Conservation (phyloP, 2,113 vertebrate genomes). For the Abramis brama region DNA sequence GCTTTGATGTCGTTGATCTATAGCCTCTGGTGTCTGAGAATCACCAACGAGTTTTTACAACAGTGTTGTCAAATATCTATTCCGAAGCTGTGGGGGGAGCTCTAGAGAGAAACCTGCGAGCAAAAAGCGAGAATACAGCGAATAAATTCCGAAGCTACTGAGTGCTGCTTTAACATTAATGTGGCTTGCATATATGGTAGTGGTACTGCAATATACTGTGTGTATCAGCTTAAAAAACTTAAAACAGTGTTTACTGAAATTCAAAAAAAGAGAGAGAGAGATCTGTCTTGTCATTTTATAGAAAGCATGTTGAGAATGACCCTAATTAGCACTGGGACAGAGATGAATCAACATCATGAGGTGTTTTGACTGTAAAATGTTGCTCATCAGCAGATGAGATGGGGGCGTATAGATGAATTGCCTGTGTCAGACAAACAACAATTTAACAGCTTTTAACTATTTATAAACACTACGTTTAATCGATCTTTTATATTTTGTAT, state of each 20-base stretch:
- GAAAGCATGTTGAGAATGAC: conserved; percentile 26
- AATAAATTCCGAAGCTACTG: too few species aligned
- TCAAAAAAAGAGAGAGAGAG: too few species aligned
- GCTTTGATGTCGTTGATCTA: too few species aligned
- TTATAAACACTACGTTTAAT: neutral
- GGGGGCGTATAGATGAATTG: conserved; percentile 1
- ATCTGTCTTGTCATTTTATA: neutral
- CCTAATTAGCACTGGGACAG: neutral
- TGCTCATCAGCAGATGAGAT: conserved; percentile 24
- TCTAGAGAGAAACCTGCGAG: too few species aligned
- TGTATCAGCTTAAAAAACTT: neutral
- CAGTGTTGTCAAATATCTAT: too few species aligned
- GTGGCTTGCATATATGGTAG: conserved; percentile 15
- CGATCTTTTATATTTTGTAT: neutral
- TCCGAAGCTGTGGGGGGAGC: too few species aligned
- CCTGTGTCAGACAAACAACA: conserved; percentile 35
- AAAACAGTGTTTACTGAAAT: too few species aligned
- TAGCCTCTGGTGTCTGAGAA: too few species aligned
- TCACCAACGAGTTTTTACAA: too few species aligned
- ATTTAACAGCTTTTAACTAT: neutral
- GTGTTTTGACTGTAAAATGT: conserved; percentile 25
- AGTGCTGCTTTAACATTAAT: too few species aligned
- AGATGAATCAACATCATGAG: conserved; percentile 28
- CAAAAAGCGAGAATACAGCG: too few species aligned
- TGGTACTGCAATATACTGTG: neutral